Evolutionary conservation across 2,888 invertebrate genomes (phyloP), one percentile per base, ranked within the genome.

Genomic region (Strigamia crassipes): DNA sequence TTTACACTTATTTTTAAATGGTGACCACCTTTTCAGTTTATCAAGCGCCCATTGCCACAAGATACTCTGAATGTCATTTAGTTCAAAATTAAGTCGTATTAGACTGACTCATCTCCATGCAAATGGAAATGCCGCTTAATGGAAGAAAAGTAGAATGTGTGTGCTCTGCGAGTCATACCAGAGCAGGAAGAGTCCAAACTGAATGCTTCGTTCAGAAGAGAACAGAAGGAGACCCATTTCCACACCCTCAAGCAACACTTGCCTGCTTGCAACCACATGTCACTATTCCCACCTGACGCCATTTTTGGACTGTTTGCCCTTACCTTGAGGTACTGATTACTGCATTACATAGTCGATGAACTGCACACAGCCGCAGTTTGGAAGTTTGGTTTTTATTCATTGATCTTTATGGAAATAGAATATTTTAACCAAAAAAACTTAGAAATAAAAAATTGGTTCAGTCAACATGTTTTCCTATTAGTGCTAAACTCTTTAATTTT

Each of bases 51-150:
- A 51, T 51, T 66, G 66, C 66, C 27, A 23, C 27, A 61, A 23
- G 66, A 27, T 6, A 66, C 66, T 31, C 8, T 66, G 4, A 66
- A 66, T 66, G 66, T 15, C 23, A 27, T 66, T 66, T 31, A 31
- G 66, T 66, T 66, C 66, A n/a, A 66, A 66, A 23, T 66, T 66
- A 66, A 66, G 66, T 23, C 66, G 66, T 27, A 66, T 66, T 66
- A 66, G 66, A 66, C 66, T 27, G 27, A 66, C 66, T 66, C 66
- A 66, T 66, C 66, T 15, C 66, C 66, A 66, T 66, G 66, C 66
- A 66, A 66, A 66, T 66, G 66, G 66, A 66, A 66, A 66, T 66
- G 66, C 66, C 27, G 66, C 66, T 27, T 66, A 66, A 66, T 66
- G 66, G 66, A 66, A n/a, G n/a, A n/a, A n/a, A n/a, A n/a, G n/a